Evolutionary conservation across 2,888 invertebrate genomes (phyloP).

Genomic region (Ennomos quercinarius): DNA sequence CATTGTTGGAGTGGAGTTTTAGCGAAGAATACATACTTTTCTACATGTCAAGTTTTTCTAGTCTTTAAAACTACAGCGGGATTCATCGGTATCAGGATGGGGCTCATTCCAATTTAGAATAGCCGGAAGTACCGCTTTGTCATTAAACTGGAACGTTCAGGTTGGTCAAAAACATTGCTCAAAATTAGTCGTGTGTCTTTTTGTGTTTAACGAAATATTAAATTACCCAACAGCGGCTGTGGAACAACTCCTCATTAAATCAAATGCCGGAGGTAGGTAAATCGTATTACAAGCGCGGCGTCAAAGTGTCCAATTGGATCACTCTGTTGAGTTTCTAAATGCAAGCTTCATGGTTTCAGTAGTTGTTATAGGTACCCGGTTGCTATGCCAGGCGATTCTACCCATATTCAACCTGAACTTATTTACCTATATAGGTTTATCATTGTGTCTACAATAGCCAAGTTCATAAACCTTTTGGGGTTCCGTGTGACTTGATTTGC

Average conservation of each 20-base stretch:
- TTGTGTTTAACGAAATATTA: constrained; percentile 27
- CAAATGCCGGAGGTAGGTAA: constrained; percentile 1
- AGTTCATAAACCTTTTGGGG: constrained; percentile 45
- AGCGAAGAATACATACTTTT: neutral
- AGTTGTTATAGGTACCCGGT: neutral
- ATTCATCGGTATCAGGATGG: too few species aligned
- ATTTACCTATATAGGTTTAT: constrained; percentile 22
- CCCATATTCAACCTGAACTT: constrained; percentile 18
- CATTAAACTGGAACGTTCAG: constrained; percentile 48
- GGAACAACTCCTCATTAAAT: neutral
- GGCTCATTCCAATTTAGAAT: constrained; percentile 54
- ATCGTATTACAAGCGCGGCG: constrained; percentile 7
- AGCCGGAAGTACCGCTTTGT: constrained; percentile 56
- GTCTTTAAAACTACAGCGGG: constrained; percentile 38
- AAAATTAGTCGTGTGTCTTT: constrained; percentile 21
- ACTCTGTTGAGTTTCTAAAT: constrained; percentile 1
- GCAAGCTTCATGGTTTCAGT: constrained; percentile 4
- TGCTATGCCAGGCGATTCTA: constrained; percentile 1
- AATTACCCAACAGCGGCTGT: constrained; percentile 6
- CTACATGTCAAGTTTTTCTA: constrained; percentile 21
- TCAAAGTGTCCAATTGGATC: constrained; percentile 4
- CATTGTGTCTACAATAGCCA: constrained; percentile 37
- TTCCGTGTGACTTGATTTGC: constrained; percentile 33
- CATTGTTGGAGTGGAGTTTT: constrained; percentile 21
- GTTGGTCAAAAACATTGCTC: constrained; percentile 29